Base-by-base conservation (phyloP, 2,888 invertebrate genomes). In the Beris morrisii region DNA sequence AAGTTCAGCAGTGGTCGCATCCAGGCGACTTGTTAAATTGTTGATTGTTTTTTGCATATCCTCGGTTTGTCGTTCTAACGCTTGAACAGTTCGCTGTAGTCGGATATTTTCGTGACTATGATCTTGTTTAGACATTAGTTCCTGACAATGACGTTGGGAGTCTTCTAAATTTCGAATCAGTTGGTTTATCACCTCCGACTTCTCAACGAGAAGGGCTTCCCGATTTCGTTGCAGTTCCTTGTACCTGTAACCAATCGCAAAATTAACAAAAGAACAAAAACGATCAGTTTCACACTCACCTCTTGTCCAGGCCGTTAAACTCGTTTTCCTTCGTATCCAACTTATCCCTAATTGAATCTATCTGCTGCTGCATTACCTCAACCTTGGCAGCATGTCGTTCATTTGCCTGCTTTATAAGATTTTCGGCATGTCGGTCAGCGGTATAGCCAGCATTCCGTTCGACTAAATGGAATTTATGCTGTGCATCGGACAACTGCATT, bases 171-270 rank as follows among this genome's bases (percentile, higher is more conserved):
- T 87, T 28, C 80, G 78, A 1, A 84, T 85, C n/a, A 89, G 72
- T 53, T 85, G 82, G 76, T 88, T 88, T 67, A 88, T 87, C 13
- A 84, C 85, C 0, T 83, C 82, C 0, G 84, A 84, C 70, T 88
- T 88, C 50, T 88, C 88, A 55, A 86, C 81, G 52, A 88, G 73
- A 69, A 88, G 79, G 4, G 82, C 79, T 73, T 88, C 88, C 61
- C 87, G 85, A 15, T 84, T 85, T 69, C 83, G 79, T 57, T 87
- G 85, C 3, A 85, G 77, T 38, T 88, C 85, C 72, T 81, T 81
- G 71, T 84, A 86, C 11, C 81, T 58, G 44, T 7, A 48, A 38
- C 22, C 22, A 22, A n/a, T 22, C 22, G 3, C 38, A 38, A 9
- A 38, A 38, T 9, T 1, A 38, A 38, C 38, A 38, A 38, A 38